Evolutionary conservation across 2,113 vertebrate species (phyloP), one percentile per base, ranked within the genome.

Genomic region (Boulengeromyrus knoepffleri): DNA sequence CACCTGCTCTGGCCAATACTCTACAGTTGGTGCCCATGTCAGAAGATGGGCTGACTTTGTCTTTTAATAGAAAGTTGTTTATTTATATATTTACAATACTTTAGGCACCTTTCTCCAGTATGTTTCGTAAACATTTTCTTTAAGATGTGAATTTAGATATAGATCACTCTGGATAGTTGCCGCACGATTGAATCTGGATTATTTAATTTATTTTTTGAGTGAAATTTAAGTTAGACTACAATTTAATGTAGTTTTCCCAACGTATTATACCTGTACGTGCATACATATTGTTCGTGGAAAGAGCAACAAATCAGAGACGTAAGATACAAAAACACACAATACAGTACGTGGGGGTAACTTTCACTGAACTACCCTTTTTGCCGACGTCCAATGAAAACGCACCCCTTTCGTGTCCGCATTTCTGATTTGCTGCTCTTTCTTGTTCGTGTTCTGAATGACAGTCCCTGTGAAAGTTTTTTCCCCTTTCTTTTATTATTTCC

Each of bases 401-500:
- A 19, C 90, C 50, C 88, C 80, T 53, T 92, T 36, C 89, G 9
- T 13, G 31, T 0, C 91, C 84, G 62, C 91, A 80, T 27, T 91
- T 93, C 91, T 93, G 94, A 95, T 96, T 96, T 92, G 95, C 91
- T 90, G 31, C 13, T 42, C 46, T 12, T 91, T 88, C 80, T 91
- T 90, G 92, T 93, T 92, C 85, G 74, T 50, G 15, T 8, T 53
- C 80, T 95, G 95, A 96, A 50, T 95, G 95, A 95, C 96, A 95
- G 93, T 89, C 91, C 17, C 12, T 42, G 77, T 87, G 90, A 92
- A 62, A 80, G 80, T 89, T 74, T 89, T 91, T 17, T 4, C 77
- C 77, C 17, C 42, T 89, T 90, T 91, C 91, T 92, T 89, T 94
- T 4, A 62, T 93, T 94, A 93, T 92, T 94, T 94, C 93, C 89